phyloP scores from a whole-genome alignment of 2,888 invertebrate species.

The Orthosia gracilis region DNA sequence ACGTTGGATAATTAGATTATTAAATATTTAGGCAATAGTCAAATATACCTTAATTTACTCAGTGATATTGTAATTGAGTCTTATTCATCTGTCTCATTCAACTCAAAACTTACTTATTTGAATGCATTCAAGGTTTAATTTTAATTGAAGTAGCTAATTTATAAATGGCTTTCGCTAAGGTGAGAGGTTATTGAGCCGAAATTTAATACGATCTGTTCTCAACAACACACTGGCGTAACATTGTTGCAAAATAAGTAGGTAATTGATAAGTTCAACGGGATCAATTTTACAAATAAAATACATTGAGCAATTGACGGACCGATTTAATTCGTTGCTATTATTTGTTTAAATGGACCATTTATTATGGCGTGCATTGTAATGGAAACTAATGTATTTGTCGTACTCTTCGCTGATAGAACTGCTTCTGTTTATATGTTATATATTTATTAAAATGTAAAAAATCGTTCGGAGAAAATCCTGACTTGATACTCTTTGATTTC shows the following conservation, averaged over 20 bases:
- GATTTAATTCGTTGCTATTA: slow-evolving; percentile 52
- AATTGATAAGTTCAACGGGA: slow-evolving; percentile 61
- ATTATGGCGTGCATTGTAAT: slow-evolving; percentile 48
- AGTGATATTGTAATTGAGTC: neutral
- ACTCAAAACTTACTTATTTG: slow-evolving; percentile 4
- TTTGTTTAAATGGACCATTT: slow-evolving; percentile 49
- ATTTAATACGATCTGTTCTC: slow-evolving; percentile 30
- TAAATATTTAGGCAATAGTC: neutral
- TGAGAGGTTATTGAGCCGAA: slow-evolving; percentile 30
- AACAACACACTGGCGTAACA: slow-evolving; percentile 23
- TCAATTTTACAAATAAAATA: slow-evolving; percentile 60
- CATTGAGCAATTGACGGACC: slow-evolving; percentile 44
- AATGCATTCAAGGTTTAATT: neutral
- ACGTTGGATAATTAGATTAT: neutral
- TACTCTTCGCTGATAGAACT: neutral
- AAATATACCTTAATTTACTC: neutral
- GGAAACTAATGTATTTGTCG: slow-evolving; percentile 14
- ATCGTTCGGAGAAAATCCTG: neutral
- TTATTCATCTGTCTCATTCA: neutral
- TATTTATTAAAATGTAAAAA: neutral
- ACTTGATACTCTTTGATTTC: neutral
- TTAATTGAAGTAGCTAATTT: slow-evolving; percentile 12
- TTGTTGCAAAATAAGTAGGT: slow-evolving; percentile 49
- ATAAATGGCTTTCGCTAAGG: slow-evolving; percentile 1
- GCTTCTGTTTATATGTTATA: neutral